Percentiles rank a stretch among this genome's conserved stretches.
These are phyloP conservation scores for Oryctolagus cuniculus DNA, from an alignment of 2,113 vertebrate species.

Conservation along the genomic window mOryCun1.1 NC_091443.1:22247001-22247500, in stretches of 20 bases:
- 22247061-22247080: neutral
- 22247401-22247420: constrained; percentile 78
- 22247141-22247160: constrained; percentile 64
- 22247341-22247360: constrained; percentile 78
- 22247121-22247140: constrained; percentile 68
- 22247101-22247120: constrained; percentile 68
- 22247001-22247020: neutral
- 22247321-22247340: constrained; percentile 60
- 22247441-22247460: constrained; percentile 87
- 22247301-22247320: constrained; percentile 58
- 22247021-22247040: neutral
- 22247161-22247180: constrained; percentile 67
- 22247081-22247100: constrained; percentile 39
- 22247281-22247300: constrained; percentile 66
- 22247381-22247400: constrained; percentile 87
- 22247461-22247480: constrained; percentile 89
- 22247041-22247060: neutral
- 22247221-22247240: constrained; percentile 67
- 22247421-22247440: constrained; percentile 86
- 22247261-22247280: constrained; percentile 72
- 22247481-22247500: constrained; percentile 91
- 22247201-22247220: constrained; percentile 65
- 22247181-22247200: constrained; percentile 78
- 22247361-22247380: constrained; percentile 84
- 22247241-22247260: constrained; percentile 80